A percentile compares a stretch with the other conserved stretches of the same genome.
These are phyloP conservation scores for Styela clava DNA, from an alignment of 23 tunicate species.

Conservation along the genomic window DNA sequence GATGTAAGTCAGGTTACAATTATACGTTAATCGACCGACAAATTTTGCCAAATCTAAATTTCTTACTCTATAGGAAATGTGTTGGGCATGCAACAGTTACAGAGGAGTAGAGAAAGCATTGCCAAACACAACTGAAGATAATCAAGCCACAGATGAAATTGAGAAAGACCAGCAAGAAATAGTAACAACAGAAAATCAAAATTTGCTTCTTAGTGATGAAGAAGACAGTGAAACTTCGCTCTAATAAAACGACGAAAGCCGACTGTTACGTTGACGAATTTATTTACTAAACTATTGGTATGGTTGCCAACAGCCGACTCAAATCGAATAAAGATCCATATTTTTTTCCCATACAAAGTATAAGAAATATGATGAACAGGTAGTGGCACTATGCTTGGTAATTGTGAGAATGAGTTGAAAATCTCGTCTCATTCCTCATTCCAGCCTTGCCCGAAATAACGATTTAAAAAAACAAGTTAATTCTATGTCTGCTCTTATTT, in stretches of 20 bases:
- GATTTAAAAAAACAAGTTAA: no score
- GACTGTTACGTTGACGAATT: not conserved
- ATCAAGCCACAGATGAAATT: not conserved
- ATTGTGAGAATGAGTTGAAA: no score
- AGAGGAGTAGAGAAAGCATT: not conserved
- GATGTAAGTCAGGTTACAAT: conserved; percentile 35
- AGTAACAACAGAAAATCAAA: not conserved
- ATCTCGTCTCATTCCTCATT: no score
- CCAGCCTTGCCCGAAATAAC: no score
- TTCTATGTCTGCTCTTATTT: no score
- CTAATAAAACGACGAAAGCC: not conserved
- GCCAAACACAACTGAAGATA: not conserved
- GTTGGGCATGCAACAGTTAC: conserved; percentile 29
- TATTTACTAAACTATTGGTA: not conserved
- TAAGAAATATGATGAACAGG: no score
- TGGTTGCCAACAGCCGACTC: no score
- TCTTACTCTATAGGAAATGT: conserved; percentile 17
- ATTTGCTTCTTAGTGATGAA: not conserved
- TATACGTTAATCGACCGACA: not conserved
- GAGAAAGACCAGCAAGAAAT: not conserved
- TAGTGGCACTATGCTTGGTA: no score
- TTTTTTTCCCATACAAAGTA: no score
- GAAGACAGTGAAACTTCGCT: not conserved
- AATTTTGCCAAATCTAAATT: not conserved
- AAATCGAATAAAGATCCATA: no score